Percentiles rank a stretch among this genome's conserved stretches.
Conservation (phyloP, 2,888 invertebrate species). For the Candidula unifasciata region DNA sequence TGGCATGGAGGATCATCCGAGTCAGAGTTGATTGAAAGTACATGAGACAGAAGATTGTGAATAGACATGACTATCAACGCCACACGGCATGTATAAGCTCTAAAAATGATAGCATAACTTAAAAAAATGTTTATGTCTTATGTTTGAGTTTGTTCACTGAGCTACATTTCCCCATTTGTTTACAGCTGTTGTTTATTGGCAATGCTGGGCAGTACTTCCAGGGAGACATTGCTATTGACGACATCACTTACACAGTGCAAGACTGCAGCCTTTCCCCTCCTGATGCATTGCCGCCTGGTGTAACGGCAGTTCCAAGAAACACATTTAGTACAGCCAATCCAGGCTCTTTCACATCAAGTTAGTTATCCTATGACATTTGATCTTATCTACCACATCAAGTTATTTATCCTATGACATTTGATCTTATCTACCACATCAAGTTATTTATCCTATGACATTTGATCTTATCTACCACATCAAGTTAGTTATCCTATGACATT, state of each 20-base stretch:
- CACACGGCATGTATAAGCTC: too few relatives aligned
- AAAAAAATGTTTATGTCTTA: too few relatives aligned
- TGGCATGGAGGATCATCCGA: too few relatives aligned
- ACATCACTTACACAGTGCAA: conserved; percentile 58
- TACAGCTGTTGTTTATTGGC: conserved; percentile 70
- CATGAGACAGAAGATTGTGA: too few relatives aligned
- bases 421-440: too few relatives aligned
- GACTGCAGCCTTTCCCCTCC: conserved; percentile 53
- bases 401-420: too few relatives aligned
- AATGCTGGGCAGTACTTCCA: conserved; percentile 61
- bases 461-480: too few relatives aligned
- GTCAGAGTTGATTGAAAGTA: too few relatives aligned
- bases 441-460: too few relatives aligned
- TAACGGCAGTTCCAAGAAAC: conserved; percentile 57
- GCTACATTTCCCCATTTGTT: neutral
- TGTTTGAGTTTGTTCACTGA: neutral
- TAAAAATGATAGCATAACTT: too few relatives aligned
- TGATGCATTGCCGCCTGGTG: conserved; percentile 56
- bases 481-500: too few relatives aligned
- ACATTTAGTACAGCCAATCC: conserved; percentile 54
- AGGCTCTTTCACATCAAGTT: conserved; percentile 36
- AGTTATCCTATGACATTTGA: neutral
- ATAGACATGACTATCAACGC: too few relatives aligned
- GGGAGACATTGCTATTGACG: conserved; percentile 74
- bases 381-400: neutral